Percentiles rank a stretch among this genome's conserved stretches.
Evolutionary conservation across 2,888 invertebrate species (phyloP).

Genomic region (Sicus ferrugineus): DNA sequence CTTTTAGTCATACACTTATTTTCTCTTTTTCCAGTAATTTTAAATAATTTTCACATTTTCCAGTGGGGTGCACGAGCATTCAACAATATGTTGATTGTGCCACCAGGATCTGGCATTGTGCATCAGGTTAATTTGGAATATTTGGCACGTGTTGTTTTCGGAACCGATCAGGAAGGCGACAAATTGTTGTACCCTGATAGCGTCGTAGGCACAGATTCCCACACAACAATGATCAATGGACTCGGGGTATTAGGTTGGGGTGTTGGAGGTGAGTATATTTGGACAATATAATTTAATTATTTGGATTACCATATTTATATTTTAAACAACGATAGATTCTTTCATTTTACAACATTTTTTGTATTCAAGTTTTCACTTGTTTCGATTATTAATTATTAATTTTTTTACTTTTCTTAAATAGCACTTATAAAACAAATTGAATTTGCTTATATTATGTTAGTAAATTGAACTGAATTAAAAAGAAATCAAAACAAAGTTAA

Average conservation of each 20-base stretch:
- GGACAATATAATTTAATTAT: no score
- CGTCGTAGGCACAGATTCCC: conserved; percentile 97
- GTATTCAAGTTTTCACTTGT: no score
- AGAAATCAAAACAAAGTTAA: no score
- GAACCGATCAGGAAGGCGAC: conserved; percentile 63
- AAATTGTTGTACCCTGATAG: conserved; percentile 84
- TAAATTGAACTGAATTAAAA: no score
- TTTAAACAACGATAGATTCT: no score
- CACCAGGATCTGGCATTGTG: conserved; percentile 97
- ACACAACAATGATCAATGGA: conserved; percentile 99
- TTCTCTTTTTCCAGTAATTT: neutral
- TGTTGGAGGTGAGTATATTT: conserved; percentile 77
- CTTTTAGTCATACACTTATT: neutral
- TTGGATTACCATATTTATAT: no score
- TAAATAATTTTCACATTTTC: conserved; percentile 36
- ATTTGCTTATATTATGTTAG: no score
- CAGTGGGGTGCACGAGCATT: conserved; percentile 97
- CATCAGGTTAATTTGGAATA: conserved; percentile 99
- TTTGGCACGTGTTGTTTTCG: conserved; percentile 89
- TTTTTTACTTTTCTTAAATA: no score
- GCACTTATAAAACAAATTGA: no score
- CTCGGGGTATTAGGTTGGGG: conserved; percentile 97
- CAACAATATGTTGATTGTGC: conserved; percentile 95
- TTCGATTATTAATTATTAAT: no score
- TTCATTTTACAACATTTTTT: no score